These are phyloP conservation scores for Hippopotamus amphibius DNA, from an alignment of 2,113 vertebrate genomes.

Conservation along the genomic window DNA sequence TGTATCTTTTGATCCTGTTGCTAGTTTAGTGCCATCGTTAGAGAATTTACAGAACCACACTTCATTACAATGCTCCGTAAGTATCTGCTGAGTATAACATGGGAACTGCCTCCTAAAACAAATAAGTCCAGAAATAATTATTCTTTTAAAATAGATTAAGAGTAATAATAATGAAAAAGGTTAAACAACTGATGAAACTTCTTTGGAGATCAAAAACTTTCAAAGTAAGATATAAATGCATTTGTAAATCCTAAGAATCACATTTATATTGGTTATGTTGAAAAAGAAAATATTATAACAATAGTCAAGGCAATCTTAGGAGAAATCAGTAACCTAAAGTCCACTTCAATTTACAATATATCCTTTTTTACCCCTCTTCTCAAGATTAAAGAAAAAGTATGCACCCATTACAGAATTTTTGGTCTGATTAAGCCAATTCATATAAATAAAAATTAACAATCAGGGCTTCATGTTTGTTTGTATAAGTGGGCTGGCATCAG, in stretches of 20 bases:
- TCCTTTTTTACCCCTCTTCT: background rate
- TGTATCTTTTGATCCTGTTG: constrained; percentile 98
- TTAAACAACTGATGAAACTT: background rate
- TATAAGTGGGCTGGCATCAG: background rate
- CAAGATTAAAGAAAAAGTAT: background rate
- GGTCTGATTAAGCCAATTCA: background rate
- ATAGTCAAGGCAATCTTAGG: background rate
- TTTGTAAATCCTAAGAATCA: background rate
- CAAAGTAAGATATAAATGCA: constrained; percentile 8
- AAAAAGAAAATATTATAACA: background rate
- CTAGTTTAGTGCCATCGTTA: constrained; percentile 98
- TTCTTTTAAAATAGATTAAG: constrained; percentile 37
- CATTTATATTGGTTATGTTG: background rate
- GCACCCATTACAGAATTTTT: background rate
- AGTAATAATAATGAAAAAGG: constrained; percentile 10
- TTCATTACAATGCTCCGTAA: constrained; percentile 99
- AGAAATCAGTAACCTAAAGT: constrained; percentile 10
- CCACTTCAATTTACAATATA: constrained; percentile 13
- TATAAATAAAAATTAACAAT: background rate
- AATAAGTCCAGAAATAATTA: constrained; percentile 49
- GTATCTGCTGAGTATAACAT: constrained; percentile 98
- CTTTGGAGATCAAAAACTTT: constrained; percentile 20
- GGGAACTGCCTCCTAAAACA: constrained; percentile 96
- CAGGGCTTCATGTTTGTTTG: background rate
- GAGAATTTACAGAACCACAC: constrained; percentile 99